Percentiles rank a stretch among this genome's conserved stretches.
These are phyloP conservation scores for Recurvirostra avosetta DNA, from an alignment of 2,113 vertebrate genomes.

Conservation along the genomic window DNA sequence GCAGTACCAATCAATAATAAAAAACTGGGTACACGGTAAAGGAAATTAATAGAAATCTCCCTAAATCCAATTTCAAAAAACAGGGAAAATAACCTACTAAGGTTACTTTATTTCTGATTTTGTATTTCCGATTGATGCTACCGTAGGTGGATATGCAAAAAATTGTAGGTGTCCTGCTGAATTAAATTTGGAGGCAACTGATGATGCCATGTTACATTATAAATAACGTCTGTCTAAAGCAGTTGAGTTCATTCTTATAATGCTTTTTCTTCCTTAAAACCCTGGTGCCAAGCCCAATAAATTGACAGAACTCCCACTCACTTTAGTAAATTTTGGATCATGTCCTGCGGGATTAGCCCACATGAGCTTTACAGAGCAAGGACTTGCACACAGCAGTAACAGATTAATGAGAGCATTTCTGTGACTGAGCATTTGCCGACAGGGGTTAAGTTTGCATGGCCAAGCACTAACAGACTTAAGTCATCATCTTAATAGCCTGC, in stretches of 20 bases:
- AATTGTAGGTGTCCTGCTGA: constrained; percentile 9
- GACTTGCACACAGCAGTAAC: neutral
- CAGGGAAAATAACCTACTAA: neutral
- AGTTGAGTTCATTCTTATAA: constrained; percentile 8
- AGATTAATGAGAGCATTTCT: constrained; percentile 32
- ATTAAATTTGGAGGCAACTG: neutral
- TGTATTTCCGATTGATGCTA: neutral
- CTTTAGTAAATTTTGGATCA: constrained; percentile 11
- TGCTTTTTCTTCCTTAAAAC: neutral
- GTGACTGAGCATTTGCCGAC: neutral
- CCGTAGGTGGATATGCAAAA: neutral
- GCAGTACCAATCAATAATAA: neutral
- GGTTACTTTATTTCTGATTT: neutral
- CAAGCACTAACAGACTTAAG: constrained; percentile 14
- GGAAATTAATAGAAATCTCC: neutral
- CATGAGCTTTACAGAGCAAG: neutral
- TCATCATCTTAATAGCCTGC: constrained; percentile 1
- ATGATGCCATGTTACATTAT: neutral
- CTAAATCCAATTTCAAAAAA: neutral
- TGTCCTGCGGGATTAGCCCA: neutral
- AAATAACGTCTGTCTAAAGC: neutral
- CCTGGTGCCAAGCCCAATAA: neutral
- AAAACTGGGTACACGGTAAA: neutral
- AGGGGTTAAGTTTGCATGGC: constrained; percentile 40
- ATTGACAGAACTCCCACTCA: constrained; percentile 7